Base-by-base conservation (phyloP, 2,888 invertebrate genomes). In the Oxystoma pomonae region DNA sequence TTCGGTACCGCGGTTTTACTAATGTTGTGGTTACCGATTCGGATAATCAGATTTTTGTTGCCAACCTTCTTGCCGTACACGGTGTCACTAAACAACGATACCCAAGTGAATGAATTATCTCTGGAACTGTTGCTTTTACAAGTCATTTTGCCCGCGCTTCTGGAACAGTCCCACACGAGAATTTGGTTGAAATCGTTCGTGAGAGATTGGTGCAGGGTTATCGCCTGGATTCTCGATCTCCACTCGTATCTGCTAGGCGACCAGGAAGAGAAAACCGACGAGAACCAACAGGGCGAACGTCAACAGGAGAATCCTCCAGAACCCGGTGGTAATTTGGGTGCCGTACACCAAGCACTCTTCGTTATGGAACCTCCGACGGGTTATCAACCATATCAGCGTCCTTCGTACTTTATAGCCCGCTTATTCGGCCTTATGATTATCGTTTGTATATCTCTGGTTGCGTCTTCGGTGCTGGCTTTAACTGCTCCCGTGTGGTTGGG, bases 121-220 rank as follows among this genome's bases (percentile, higher is more conserved):
- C 81, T 99, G 75, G 98, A 99, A 77, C 81, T 99, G 60, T 82
- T 98, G 50, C 81, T 97, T 16, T 82, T 97, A 55, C 97, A 97
- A 85, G 90, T 98, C 49, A 94, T 99, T 59, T 84, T 99, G 61
- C 99, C 98, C 0, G 97, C 98, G 0, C 83, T 99, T 52, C 83
- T 99, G 64, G 98, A 99, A 76, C 98, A 99, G 80, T 94, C 95
- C 0, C 97, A 98, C 78, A 97, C 97, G 0, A 86, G 97, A 5
- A 90, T 91, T 7, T 97, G 98, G 95, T 81, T 98, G 67, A 97
- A 98, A 79, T 67, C 88, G n/a, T 82, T 93, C 9, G 88, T 98
- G 0, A 86, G 92, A 7, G 85, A 88, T 61, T 96, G 96, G 96
- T 96, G 96, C 77, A 84, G 86, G 20, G 86, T 87, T 3, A 90